phyloP scores from a whole-genome alignment of 2,113 vertebrate species.

The Protobothrops flavoviridis region DNA sequence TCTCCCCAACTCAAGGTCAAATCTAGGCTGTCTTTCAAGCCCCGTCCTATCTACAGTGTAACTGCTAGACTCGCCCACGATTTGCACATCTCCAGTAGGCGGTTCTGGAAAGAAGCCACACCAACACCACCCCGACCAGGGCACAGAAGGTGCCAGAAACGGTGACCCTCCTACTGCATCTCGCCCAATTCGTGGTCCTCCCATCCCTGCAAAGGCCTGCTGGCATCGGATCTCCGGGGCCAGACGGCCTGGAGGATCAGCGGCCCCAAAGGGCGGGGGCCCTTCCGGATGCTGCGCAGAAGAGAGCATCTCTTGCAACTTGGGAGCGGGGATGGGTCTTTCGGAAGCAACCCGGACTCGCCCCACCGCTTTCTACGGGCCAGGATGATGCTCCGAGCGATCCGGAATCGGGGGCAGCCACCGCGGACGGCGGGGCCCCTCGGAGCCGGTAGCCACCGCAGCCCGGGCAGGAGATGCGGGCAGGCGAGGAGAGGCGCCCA shows the following conservation, averaged over 20 bases:
- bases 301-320: neutral
- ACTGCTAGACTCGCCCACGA: neutral
- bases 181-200: neutral
- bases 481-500: neutral
- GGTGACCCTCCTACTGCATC: neutral
- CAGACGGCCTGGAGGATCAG: neutral
- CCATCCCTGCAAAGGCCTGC: no score
- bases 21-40: fast-evolving
- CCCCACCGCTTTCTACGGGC: neutral
- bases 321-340: neutral
- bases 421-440: neutral
- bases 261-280: neutral
- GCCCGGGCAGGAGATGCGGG: neutral
- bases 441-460: neutral
- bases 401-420: neutral
- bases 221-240: neutral
- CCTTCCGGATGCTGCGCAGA: neutral
- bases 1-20: neutral
- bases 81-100: neutral
- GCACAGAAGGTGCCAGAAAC: neutral
- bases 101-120: neutral
- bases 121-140: no score
- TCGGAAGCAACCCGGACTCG: no score
- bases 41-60: neutral
- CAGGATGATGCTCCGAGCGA: neutral